Conservation (phyloP, 2,113 vertebrate genomes). For the Malurus elegans region DNA sequence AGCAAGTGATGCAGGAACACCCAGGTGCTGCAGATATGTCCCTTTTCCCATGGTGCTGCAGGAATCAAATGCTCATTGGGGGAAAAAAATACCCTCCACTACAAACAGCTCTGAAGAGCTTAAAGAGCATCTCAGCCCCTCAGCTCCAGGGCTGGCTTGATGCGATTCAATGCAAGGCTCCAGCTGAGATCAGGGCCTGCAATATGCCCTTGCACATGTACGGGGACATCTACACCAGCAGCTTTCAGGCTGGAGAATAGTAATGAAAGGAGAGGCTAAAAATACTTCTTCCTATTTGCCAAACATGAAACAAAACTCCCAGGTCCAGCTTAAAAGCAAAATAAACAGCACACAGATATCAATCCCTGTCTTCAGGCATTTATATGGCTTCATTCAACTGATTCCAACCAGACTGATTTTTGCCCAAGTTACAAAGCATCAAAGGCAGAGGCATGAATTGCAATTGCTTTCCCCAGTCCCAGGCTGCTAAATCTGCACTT, state of each 20-base stretch:
- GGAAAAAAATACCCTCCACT: background rate
- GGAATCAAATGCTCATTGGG: background rate
- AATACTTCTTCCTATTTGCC: background rate
- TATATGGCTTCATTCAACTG: fast-evolving
- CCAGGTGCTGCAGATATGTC: background rate
- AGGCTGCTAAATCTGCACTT: background rate
- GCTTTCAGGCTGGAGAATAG: background rate
- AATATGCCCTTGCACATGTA: fast-evolving
- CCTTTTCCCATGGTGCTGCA: fast-evolving
- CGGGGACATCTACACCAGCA: background rate
- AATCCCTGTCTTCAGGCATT: background rate
- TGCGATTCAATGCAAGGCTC: background rate
- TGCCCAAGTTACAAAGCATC: background rate
- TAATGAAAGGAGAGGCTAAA: background rate
- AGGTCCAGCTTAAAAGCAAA: background rate
- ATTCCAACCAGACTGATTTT: background rate
- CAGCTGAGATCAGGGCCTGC: background rate
- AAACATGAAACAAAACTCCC: background rate
- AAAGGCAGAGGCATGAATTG: fast-evolving
- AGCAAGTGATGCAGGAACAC: background rate
- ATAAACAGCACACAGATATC: background rate
- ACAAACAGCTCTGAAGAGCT: background rate
- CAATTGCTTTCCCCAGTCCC: fast-evolving
- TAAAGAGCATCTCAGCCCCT: background rate
- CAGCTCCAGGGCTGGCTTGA: background rate